phyloP scores from a whole-genome alignment of 2,797 vertebrate genomes.

The Sphenodon punctatus region DNA sequence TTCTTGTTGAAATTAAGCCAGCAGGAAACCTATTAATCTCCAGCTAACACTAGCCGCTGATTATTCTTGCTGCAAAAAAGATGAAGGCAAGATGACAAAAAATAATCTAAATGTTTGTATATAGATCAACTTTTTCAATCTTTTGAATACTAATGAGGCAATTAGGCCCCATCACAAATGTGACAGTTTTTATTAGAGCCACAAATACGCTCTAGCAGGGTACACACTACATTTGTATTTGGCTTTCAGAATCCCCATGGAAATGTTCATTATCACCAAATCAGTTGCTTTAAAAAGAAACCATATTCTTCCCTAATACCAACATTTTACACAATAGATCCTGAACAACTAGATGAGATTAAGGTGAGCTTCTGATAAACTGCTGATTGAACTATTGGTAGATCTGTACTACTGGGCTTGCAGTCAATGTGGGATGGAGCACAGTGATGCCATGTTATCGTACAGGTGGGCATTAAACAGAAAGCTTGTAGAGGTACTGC shows the following conservation, averaged over 20 bases:
- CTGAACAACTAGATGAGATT: not conserved
- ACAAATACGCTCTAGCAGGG: not conserved
- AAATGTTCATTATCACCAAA: not conserved
- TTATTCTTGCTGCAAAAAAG: not conserved
- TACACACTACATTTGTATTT: not conserved
- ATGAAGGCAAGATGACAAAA: not conserved
- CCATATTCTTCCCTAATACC: not conserved
- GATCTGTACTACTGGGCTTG: not conserved
- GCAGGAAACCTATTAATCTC: not conserved
- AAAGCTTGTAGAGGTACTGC: not conserved
- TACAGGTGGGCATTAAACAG: not conserved
- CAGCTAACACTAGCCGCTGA: not conserved
- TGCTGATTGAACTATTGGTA: rapidly evolving
- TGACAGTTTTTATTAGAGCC: not conserved
- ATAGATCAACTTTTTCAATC: not conserved
- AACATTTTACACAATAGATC: not conserved
- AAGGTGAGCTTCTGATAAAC: not conserved
- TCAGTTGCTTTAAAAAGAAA: not conserved
- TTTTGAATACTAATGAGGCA: not conserved
- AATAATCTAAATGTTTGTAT: not conserved
- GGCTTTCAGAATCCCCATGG: not conserved
- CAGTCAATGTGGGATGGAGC: not conserved
- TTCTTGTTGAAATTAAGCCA: not conserved
- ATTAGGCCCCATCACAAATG: not conserved
- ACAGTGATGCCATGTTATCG: too few relatives aligned